These are phyloP conservation scores for Lathronympha strigana DNA, from an alignment of 2,888 invertebrate species.

Conservation along the genomic window DNA sequence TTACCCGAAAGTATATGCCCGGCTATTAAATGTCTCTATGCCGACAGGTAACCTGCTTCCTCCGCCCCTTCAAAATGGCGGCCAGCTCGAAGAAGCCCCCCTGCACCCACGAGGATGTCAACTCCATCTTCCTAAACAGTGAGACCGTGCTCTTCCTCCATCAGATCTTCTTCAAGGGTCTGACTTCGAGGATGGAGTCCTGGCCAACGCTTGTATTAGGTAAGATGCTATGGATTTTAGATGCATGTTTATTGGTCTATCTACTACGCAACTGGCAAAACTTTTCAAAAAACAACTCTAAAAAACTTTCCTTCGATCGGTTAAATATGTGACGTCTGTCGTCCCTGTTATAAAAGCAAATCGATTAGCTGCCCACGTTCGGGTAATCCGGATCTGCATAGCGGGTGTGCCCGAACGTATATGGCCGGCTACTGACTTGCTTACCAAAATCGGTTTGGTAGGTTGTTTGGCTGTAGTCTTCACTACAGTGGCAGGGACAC, in stretches of 20 bases:
- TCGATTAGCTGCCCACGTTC: too few relatives aligned
- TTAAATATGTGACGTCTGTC: too few relatives aligned
- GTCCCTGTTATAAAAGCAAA: too few relatives aligned
- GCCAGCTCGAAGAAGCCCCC: constrained; percentile 97
- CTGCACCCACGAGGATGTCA: constrained; percentile 96
- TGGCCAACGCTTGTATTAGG: constrained; percentile 97
- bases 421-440: too few relatives aligned
- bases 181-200: constrained; percentile 95
- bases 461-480: too few relatives aligned
- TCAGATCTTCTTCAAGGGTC: constrained; percentile 96
- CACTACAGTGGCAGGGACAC: too few relatives aligned
- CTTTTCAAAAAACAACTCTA: too few relatives aligned
- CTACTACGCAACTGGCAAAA: constrained; percentile 4
- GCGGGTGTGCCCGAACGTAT: too few relatives aligned
- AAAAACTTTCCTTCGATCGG: too few relatives aligned
- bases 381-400: too few relatives aligned
- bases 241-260: constrained; percentile 5
- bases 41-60: constrained; percentile 89
- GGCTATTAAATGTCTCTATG: background rate
- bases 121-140: constrained; percentile 96
- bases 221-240: constrained; percentile 66
- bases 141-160: constrained; percentile 96
- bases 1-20: background rate
- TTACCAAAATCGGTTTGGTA: too few relatives aligned
- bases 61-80: constrained; percentile 96